Base-by-base conservation (phyloP, 2,797 vertebrate genomes). In the Sparus aurata region DNA sequence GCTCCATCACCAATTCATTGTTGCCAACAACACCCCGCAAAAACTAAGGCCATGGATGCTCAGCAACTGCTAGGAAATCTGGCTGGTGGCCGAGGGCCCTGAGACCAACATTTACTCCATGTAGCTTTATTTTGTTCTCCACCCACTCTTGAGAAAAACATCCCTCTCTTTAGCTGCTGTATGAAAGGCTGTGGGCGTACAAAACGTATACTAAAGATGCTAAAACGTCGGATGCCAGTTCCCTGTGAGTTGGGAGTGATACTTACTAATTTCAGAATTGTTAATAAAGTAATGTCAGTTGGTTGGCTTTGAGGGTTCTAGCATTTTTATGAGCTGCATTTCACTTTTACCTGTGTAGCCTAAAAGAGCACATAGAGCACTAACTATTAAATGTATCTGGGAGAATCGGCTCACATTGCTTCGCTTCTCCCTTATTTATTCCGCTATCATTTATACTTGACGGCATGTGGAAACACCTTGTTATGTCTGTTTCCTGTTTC, bases 401-500 rank as follows among this genome's bases (percentile, higher is more conserved):
- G n/a, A 23, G 69, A 64, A 74, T 0, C 18, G 41, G n/a, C 54
- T 77, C 23, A 41, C 7, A 16, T 53, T 53, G 22, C 41, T 65
- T 67, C 71, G 52, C 43, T 57, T 57, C 5, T 34, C 17, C 9
- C 65, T 58, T 50, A 45, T 71, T 69, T 70, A 67, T 52, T 61
- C 38, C 20, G 25, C 11, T 46, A 38, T 72, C 52, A 80, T 73
- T 85, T n/a, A 30, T 65, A 58, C 64, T 69, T 75, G 59, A 66
- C 76, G 74, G 27, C 53, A 47, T 62, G 63, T 25, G 66, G 30
- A 77, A 84, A 73, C 62, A 74, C 82, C 75, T 86, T 77, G 79
- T 87, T 86, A 57, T 23, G 68, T 83, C 75, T 78, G 76, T 81
- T 87, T 77, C 64, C 53, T 53, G 52, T 64, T 81, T 88, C 80